Evolutionary conservation across 2,888 invertebrate genomes (phyloP), one percentile per base, ranked within the genome.

Genomic region (Lochmaea crataegi): DNA sequence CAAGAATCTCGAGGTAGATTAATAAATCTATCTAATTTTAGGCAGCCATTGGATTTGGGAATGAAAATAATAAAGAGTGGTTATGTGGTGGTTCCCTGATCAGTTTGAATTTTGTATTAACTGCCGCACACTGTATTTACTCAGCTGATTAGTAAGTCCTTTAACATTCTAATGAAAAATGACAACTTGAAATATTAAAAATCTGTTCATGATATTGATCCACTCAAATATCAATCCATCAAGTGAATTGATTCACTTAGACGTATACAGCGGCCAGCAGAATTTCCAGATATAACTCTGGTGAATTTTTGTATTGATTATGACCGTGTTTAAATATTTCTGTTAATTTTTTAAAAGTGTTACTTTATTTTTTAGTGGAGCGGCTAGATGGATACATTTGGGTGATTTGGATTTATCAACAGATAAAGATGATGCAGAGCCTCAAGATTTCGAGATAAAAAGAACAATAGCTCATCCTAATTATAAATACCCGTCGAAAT

Each of bases 71-170:
- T 7, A 73, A 71, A 26, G 2, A 57, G 0, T 89, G 88, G 88
- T 73, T 76, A 9, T 92, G 92, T 79, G 92, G 91, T 0, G 92
- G 91, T 0, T 87, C 89, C 0, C 82, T 92, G 45, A 87, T 92
- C 41, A 89, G 89, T 66, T 86, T 88, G 6, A 83, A 83, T 60
- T 90, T 87, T 82, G 86, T 92, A 2, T 81, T 92, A 12, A 90
- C 91, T 1, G 91, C 92, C 3, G 91, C 90, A 0, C 92, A 92
- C 80, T 92, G 75, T 45, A 45, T 75, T n/a, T 14, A 12, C 26
- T 73, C 73, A n/a, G 48, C 4, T 38, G 45, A 65, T n/a, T 56
- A 61, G 75, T 75, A 65, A 73, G 73, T 53, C 16, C 7, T 64
- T 22, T 2, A 53, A 18, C 14, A 7, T 58, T 60, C 32, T 7